Base-by-base conservation (phyloP, 1,140 invertebrate species). In the Diachasma alloeum region DNA sequence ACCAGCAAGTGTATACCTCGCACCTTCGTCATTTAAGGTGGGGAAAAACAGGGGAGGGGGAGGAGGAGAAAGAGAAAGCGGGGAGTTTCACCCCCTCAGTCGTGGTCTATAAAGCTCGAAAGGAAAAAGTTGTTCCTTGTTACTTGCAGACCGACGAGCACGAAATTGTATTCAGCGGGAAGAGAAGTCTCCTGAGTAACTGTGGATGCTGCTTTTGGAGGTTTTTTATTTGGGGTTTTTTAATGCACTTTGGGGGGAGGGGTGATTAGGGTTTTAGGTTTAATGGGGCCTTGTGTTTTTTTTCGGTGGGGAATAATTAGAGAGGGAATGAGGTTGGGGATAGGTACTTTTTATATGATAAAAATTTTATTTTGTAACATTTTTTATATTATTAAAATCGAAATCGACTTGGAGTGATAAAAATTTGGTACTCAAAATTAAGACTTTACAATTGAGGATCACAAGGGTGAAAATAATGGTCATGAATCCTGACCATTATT, bases 71-170 rank as follows among this genome's bases (percentile, higher is more conserved):
- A 22, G 53, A 59, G 53, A 59, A n/a, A n/a, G n/a, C n/a, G 19
- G 19, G 22, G 5, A 19, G 15, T 26, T 63, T 9, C 9, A 13
- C 59, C 59, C 24, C 19, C 15, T 9, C 22, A 5, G 59, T 63
- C 24, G 59, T 63, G 4, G 59, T 63, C 59, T 26, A 63, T 63
- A 26, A 31, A 63, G 22, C 59, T 63, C 59, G 9, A 63, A 63
- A 63, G 22, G 59, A 63, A 63, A 63, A 63, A 63, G 59, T 63
- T 63, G 59, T 63, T 63, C 24, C 59, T 63, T 31, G 59, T 63
- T 63, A 63, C 59, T 63, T 63, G 59, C 24, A 19, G 6, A 24
- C 59, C 24, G 59, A 26, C 24, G 59, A 26, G 22, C 59, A 26
- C 59, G 59, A 26, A 24, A 63, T 63, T 63, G 24, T 63, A 63